A percentile compares a stretch with the other conserved stretches of the same genome.
Evolutionary conservation across 2,797 vertebrate genomes (phyloP).

Genomic region (Champsocephalus gunnari): DNA sequence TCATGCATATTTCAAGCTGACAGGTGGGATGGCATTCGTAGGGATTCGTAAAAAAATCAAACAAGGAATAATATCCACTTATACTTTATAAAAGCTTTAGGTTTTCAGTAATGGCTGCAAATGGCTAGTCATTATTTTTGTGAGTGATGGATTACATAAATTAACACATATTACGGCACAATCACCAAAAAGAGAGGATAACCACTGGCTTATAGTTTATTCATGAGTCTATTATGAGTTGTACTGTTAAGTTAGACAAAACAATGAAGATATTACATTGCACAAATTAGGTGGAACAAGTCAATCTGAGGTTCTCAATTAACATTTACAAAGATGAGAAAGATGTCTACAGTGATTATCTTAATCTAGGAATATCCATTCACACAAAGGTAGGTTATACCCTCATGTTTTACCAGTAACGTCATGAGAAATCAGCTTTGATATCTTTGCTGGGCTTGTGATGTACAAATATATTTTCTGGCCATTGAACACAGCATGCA

Average conservation of each 20-base stretch:
- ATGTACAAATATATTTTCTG: slow-evolving; percentile 47
- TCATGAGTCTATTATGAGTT: no score
- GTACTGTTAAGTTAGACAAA: slow-evolving; percentile 5
- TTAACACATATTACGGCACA: neutral
- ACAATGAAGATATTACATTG: slow-evolving; percentile 17
- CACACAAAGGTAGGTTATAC: neutral
- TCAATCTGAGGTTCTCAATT: slow-evolving; percentile 34
- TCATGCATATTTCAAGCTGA: slow-evolving; percentile 1
- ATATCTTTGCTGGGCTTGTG: slow-evolving; percentile 29
- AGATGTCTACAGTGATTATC: neutral
- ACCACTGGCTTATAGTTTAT: neutral
- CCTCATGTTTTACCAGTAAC: slow-evolving; percentile 18
- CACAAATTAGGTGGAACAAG: slow-evolving; percentile 43
- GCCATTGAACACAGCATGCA: slow-evolving; percentile 41
- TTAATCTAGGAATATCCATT: slow-evolving; percentile 8
- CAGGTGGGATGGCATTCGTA: neutral
- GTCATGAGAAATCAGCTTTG: slow-evolving; percentile 22
- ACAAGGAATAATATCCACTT: neutral
- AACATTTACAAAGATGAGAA: slow-evolving; percentile 37
- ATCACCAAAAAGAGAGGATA: neutral
- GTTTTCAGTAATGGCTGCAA: neutral
- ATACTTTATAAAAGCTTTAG: neutral
- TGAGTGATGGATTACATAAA: neutral
- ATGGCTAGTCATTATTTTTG: neutral
- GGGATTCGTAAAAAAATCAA: neutral